These are phyloP conservation scores for Zaprionus ornatus DNA, from an alignment of 1,140 invertebrate species.

Conservation along the genomic window DNA sequence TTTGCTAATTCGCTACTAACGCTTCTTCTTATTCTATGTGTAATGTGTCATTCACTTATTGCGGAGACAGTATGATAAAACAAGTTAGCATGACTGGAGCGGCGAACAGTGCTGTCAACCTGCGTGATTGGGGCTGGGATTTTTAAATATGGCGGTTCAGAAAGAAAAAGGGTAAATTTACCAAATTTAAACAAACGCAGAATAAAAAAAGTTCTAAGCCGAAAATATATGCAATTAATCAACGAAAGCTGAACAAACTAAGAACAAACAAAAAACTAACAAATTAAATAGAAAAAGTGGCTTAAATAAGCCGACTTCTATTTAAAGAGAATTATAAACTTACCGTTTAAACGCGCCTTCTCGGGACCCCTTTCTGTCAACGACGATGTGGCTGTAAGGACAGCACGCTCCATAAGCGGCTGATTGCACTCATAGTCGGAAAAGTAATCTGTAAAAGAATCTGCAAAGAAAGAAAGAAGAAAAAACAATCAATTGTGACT, in stretches of 20 bases:
- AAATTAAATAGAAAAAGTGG: conserved; percentile 9
- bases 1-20: conserved; percentile 33
- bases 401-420: conserved; percentile 89
- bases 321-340: conserved; percentile 71
- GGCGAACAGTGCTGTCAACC: conserved; percentile 30
- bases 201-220: neutral
- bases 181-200: conserved; percentile 21
- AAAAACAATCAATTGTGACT: conserved; percentile 16
- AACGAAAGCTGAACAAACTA: neutral
- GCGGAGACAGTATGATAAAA: conserved; percentile 17
- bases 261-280: conserved; percentile 18
- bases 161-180: conserved; percentile 20
- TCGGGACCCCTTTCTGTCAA: conserved; percentile 90
- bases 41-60: conserved; percentile 27
- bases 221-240: neutral
- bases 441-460: conserved; percentile 79
- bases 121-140: neutral
- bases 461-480: conserved; percentile 45
- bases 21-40: conserved; percentile 43
- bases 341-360: conserved; percentile 93
- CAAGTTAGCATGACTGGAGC: conserved; percentile 33
- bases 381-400: conserved; percentile 91
- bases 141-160: conserved; percentile 26
- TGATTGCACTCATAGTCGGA: conserved; percentile 89
- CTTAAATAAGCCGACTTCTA: neutral